phyloP scores from a whole-genome alignment of 2,888 invertebrate species.

The Nephrocerus scutellatus region DNA sequence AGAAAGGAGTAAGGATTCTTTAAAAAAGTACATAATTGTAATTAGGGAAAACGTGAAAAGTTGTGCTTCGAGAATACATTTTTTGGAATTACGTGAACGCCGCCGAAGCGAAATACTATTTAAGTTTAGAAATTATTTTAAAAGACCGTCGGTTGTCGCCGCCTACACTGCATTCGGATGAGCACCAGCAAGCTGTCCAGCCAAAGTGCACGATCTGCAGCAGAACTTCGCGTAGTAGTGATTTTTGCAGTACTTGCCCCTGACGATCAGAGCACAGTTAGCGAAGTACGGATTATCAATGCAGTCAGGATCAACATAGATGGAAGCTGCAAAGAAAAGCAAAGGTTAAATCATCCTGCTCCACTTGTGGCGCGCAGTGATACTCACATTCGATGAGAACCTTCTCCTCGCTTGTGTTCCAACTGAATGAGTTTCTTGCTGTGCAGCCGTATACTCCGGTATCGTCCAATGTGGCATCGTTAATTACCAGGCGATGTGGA shows the following conservation, averaged over 20 bases:
- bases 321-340: conserved; percentile 31
- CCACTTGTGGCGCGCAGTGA: too few species aligned
- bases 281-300: conserved; percentile 83
- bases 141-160: too few species aligned
- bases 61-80: too few species aligned
- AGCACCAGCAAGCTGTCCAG: conserved; percentile 58
- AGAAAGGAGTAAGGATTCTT: too few species aligned
- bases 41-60: too few species aligned
- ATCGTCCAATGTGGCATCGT: conserved; percentile 58
- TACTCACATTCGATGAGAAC: conserved; percentile 71
- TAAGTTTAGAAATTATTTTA: too few species aligned
- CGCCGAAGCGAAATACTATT: too few species aligned
- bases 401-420: conserved; percentile 57
- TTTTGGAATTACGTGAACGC: too few species aligned
- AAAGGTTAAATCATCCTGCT: conserved; percentile 1
- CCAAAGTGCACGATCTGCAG: conserved; percentile 85
- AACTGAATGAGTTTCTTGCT: conserved; percentile 68
- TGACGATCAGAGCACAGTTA: conserved; percentile 81
- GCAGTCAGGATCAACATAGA: conserved; percentile 71
- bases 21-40: too few species aligned
- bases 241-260: conserved; percentile 77
- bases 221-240: conserved; percentile 89
- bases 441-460: conserved; percentile 77
- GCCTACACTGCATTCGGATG: conserved; percentile 40
- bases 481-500: conserved; percentile 64